A percentile compares a stretch with the other conserved stretches of the same genome.
Conservation (phyloP, 2,888 invertebrate genomes). For the Yponomeuta cagnagella region DNA sequence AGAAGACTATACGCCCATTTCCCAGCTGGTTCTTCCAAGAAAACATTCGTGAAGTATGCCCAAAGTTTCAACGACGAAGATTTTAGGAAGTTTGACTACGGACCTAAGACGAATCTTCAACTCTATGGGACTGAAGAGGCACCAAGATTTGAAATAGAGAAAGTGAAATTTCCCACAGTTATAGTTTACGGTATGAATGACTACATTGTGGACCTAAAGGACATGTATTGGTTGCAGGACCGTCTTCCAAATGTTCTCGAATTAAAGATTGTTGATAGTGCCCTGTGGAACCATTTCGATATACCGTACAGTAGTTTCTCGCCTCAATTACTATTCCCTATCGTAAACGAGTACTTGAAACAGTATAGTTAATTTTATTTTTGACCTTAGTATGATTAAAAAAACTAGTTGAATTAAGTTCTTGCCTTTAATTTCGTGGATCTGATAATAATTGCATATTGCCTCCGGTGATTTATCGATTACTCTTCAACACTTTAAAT, state of each 20-base stretch:
- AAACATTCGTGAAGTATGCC: neutral
- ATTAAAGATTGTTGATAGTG: neutral
- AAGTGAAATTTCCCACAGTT: neutral
- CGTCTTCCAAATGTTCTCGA: neutral
- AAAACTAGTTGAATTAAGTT: neutral
- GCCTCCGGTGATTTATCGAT: too few relatives aligned
- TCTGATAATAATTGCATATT: too few relatives aligned
- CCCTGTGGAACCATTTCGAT: conserved; percentile 6
- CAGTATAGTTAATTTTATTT: neutral
- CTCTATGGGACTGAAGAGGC: neutral
- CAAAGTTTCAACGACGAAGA: neutral
- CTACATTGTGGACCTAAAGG: conserved; percentile 7
- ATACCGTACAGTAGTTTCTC: neutral
- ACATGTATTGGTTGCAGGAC: neutral
- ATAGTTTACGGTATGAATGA: conserved; percentile 7
- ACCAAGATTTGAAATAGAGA: neutral
- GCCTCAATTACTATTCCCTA: neutral
- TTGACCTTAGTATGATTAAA: neutral
- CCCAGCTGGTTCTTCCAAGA: conserved; percentile 7
- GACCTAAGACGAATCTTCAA: neutral
- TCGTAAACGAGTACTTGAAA: neutral
- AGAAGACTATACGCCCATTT: conserved; percentile 1
- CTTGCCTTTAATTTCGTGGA: too few relatives aligned
- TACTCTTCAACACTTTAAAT: too few relatives aligned
- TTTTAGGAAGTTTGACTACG: conserved; percentile 6